Evolutionary conservation across 2,888 invertebrate species (phyloP), one percentile per base, ranked within the genome.

Genomic region (Ennomos quercinarius): DNA sequence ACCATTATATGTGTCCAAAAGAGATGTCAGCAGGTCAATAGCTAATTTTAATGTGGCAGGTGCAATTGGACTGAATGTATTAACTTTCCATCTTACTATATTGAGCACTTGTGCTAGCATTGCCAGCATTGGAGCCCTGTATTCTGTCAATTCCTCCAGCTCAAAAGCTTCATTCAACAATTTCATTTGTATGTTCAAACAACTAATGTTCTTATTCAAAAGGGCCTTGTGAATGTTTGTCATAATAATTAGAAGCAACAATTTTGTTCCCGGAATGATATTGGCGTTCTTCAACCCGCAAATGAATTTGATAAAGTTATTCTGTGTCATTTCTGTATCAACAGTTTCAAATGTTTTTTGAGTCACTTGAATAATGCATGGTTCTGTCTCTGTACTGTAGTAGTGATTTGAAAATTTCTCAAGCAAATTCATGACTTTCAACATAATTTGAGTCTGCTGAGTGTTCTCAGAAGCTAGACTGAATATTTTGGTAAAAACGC

Each of bases 61-160:
- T n/a, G 80, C 74, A 10, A 70, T 60, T 0, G 70, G 10, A 44
- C 68, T 57, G 71, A 86, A 93, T 38, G 81, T 81, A 17, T 76
- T 75, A 9, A 87, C 77, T 50, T 81, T 86, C 88, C 89, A 89
- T 17, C 93, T 73, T 1, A 84, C 80, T 2, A 74, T 69, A 59
- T 89, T 84, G 46, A 93, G 63, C 2, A 89, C 78, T 71, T 90
- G 91, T 10, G 81, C 89, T 13, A 91, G 61, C 87, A 90, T 87
- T 0, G 86, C 89, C 40, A 92, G 66, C 73, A 89, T 78, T 10
- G 93, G 91, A 10, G 89, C 87, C 44, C 89, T 77, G 64, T 86
- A 90, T 49, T 74, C 70, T 42, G 78, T n/a, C 40, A 89, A 66
- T 43, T 91, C 89, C 8, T 76, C 70, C 4, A 83, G 53, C 8